Evolutionary conservation across 2,113 vertebrate species (phyloP), one percentile per base, ranked within the genome.

Genomic region (Paradoxurus hermaphroditus): DNA sequence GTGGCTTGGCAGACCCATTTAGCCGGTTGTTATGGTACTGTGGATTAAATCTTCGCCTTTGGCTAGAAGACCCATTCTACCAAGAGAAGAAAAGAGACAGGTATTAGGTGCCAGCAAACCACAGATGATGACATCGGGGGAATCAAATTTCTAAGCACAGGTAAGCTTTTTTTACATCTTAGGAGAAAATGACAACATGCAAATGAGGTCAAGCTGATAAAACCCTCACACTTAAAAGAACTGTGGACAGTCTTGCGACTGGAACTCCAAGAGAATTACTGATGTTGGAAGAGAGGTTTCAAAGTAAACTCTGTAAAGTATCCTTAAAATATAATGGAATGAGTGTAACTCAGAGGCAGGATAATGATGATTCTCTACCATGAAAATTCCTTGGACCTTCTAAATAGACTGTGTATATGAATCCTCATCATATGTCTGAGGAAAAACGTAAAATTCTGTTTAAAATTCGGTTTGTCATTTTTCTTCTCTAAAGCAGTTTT

Each of bases 11-110:
- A 39, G 98, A 92, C 59, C 98, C 98, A 4, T 98, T 99, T 12
- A 97, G 95, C 73, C 99, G 96, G 91, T 88, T 59, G 68, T 97
- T 98, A 56, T 99, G 99, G 91, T 98, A 98, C 93, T 99, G 98
- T 0, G 98, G 97, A 53, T 99, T 98, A 96, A 99, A 99, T 98
- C 99, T 98, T 97, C 99, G 98, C 95, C 98, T 98, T 97, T 99
- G 99, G 97, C 67, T 98, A 84, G 98, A 98, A 93, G 98, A 95
- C 34, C 98, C 98, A 72, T 98, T 99, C 99, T 99, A 96, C 67
- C 46, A 97, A 98, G 94, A n/a, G 18, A 87, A 73, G 65, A 97
- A 95, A 97, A 97, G 3, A 49, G 34, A 4, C 8, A 86, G 86
- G n/a, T 85, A 31, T 98, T 91, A 98, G 93, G 68, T 79, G 94